These are phyloP conservation scores for Rhodeus uyekii DNA, from an alignment of 2,797 vertebrate species.

Conservation along the genomic window DNA sequence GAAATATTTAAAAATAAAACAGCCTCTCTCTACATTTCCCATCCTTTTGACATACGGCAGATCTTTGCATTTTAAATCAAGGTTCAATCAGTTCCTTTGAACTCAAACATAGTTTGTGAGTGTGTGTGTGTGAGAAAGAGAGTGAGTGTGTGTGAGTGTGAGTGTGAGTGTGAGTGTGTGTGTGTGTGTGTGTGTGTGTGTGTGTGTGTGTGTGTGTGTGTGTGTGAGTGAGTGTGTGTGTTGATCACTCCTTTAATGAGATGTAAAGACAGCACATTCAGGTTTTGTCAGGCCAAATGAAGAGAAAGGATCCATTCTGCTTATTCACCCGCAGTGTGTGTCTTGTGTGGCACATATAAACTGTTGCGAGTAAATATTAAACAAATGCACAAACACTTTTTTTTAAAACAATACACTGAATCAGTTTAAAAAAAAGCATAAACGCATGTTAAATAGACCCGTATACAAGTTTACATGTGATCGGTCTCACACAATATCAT, in stretches of 20 bases:
- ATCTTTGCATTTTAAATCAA: not conserved
- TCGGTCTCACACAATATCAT: not conserved
- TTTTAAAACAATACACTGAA: not conserved
- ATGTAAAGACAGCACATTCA: not conserved
- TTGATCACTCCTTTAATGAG: not conserved
- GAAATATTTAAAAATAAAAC: not conserved
- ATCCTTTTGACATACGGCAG: not conserved
- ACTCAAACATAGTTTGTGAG: conserved; percentile 1
- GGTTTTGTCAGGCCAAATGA: not conserved
- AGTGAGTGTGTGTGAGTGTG: too few species aligned
- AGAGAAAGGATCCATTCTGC: not conserved
- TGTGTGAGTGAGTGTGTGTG: not conserved
- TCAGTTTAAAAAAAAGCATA: too few species aligned
- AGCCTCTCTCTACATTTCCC: not conserved
- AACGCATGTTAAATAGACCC: not conserved
- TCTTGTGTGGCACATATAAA: not conserved
- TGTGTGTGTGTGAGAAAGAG: not conserved
- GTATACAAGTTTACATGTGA: not conserved
- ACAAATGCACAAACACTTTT: not conserved
- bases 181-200: too few species aligned
- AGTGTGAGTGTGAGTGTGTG: too few species aligned
- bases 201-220: too few species aligned
- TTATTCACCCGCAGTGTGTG: not conserved
- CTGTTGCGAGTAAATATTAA: not conserved
- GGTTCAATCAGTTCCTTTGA: not conserved